phyloP scores from a whole-genome alignment of 1,140 invertebrate species.

The Drosophila arizonae region DNA sequence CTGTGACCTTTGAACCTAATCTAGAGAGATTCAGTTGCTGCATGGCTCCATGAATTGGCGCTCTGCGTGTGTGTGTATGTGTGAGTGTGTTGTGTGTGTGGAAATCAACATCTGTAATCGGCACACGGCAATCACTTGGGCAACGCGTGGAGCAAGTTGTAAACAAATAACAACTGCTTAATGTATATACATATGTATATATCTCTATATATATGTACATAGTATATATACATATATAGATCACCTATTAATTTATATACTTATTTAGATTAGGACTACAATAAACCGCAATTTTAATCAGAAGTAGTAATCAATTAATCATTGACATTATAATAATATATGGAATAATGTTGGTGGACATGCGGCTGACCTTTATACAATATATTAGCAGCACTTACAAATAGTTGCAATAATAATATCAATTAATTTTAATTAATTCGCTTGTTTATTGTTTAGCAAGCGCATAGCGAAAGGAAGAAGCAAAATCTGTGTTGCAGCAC shows the following conservation, averaged over 20 bases:
- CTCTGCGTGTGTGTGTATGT: conserved; percentile 2
- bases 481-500: no score
- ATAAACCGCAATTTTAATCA: conserved; percentile 30
- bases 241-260: neutral
- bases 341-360: conserved; percentile 4
- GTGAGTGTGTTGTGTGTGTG: conserved; percentile 14
- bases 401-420: conserved; percentile 41
- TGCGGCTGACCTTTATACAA: conserved; percentile 24
- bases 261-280: conserved; percentile 28
- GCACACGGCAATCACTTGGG: conserved; percentile 49
- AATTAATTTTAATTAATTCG: conserved; percentile 38
- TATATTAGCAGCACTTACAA: conserved; percentile 17
- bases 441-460: neutral
- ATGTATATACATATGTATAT: conserved; percentile 6
- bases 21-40: conserved; percentile 23
- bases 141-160: conserved; percentile 38
- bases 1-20: conserved; percentile 46
- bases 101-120: conserved; percentile 37
- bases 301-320: conserved; percentile 41
- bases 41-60: conserved; percentile 21
- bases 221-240: neutral
- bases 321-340: conserved; percentile 35
- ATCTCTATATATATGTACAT: neutral
- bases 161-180: conserved; percentile 40
- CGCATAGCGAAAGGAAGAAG: neutral